phyloP scores from a whole-genome alignment of 2,888 invertebrate genomes.

The Branchellion lobata region DNA sequence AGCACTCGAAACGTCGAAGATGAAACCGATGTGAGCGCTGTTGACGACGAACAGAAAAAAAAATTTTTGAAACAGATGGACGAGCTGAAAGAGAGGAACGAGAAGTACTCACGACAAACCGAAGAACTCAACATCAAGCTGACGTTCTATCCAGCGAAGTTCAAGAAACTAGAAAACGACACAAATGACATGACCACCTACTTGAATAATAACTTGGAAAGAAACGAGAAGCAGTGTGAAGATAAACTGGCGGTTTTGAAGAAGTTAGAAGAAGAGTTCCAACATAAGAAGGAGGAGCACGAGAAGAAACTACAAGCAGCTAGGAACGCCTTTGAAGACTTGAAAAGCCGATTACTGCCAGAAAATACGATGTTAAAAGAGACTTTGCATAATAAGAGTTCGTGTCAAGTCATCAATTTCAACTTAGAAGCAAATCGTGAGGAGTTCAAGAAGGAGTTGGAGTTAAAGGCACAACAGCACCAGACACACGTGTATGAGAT shows the following conservation, averaged over 20 bases:
- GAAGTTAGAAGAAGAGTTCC: background rate
- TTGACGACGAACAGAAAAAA: slow-evolving; percentile 20
- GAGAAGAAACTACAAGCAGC: slow-evolving; percentile 10
- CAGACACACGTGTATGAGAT: slow-evolving; percentile 33
- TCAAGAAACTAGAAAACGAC: slow-evolving; percentile 35
- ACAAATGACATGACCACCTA: slow-evolving; percentile 35
- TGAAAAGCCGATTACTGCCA: slow-evolving; percentile 15
- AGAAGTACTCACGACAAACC: slow-evolving; percentile 29
- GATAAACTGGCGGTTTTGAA: background rate
- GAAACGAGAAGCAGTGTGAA: slow-evolving; percentile 25
- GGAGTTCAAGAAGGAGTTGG: slow-evolving; percentile 7
- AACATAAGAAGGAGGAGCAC: background rate
- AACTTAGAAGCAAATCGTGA: background rate
- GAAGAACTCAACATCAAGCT: slow-evolving; percentile 32
- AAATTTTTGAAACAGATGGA: slow-evolving; percentile 34
- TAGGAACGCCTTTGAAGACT: slow-evolving; percentile 4
- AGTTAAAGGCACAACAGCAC: slow-evolving; percentile 27
- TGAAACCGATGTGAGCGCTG: background rate
- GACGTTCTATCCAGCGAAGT: slow-evolving; percentile 35
- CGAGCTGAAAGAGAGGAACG: slow-evolving; percentile 26
- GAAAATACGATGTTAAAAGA: slow-evolving; percentile 31
- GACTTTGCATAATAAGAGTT: background rate
- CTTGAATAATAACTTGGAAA: slow-evolving; percentile 19
- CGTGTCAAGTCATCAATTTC: background rate
- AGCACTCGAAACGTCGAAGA: background rate